A percentile compares a stretch with the other conserved stretches of the same genome.
Evolutionary conservation across 2,797 vertebrate genomes (phyloP).

Genomic region (Girardinus metallicus): DNA sequence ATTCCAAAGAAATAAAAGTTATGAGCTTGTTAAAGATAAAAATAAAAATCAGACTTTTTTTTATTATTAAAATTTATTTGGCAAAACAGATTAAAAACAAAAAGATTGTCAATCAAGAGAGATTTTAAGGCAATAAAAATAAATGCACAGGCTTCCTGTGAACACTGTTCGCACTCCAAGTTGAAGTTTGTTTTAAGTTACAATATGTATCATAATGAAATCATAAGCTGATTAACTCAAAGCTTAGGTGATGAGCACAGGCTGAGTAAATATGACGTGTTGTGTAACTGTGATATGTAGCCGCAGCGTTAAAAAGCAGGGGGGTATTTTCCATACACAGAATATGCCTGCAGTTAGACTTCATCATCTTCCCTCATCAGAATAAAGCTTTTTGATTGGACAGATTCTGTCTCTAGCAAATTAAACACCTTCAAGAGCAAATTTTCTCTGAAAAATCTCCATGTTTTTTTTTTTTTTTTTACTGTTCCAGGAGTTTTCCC

Average conservation of each 20-base stretch:
- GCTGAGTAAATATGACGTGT: constrained; percentile 68
- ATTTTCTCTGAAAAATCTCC: constrained; percentile 22
- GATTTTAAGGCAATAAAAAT: constrained; percentile 58
- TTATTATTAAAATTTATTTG: constrained; percentile 66
- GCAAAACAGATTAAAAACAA: constrained; percentile 45
- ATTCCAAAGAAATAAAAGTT: background rate
- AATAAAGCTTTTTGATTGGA: constrained; percentile 28
- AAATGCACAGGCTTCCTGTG: constrained; percentile 87
- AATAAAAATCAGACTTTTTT: constrained; percentile 17
- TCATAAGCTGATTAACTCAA: constrained; percentile 60
- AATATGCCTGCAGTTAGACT: constrained; percentile 27
- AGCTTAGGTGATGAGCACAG: constrained; percentile 64
- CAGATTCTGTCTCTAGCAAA: constrained; percentile 12
- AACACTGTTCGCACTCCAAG: constrained; percentile 93
- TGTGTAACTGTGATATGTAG: constrained; percentile 8
- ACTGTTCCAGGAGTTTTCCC: constrained; percentile 20
- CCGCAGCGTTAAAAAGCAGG: background rate
- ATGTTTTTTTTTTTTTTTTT: background rate
- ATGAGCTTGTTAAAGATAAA: background rate
- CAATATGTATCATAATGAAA: constrained; percentile 81
- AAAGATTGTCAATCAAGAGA: constrained; percentile 36
- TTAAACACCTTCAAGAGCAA: constrained; percentile 22
- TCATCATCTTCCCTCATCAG: constrained; percentile 19
- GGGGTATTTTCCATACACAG: constrained; percentile 24
- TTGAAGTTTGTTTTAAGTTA: constrained; percentile 97